Conservation (phyloP, 1,140 invertebrate genomes). For the Leptopilina boulardi region DNA sequence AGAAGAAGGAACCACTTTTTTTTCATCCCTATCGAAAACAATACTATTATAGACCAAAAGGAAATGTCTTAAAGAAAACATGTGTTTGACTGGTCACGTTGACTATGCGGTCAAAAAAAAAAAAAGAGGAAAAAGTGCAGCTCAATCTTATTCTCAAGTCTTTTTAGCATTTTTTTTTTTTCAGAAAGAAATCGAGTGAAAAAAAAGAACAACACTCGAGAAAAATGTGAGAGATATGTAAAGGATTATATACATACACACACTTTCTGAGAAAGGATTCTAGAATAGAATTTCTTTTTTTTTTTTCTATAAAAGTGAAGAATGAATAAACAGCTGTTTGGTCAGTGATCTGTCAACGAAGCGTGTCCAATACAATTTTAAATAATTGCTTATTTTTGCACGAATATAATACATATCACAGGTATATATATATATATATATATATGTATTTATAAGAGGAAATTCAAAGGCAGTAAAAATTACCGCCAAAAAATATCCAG, state of each 20-base stretch:
- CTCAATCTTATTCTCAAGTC: slow-evolving; percentile 11
- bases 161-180: background rate
- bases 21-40: background rate
- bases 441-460: too few relatives aligned
- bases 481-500: background rate
- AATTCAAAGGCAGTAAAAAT: background rate
- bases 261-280: slow-evolving; percentile 16
- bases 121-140: background rate
- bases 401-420: background rate
- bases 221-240: slow-evolving; percentile 18
- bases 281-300: slow-evolving; percentile 5
- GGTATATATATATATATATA: background rate
- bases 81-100: background rate
- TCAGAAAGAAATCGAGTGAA: background rate
- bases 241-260: background rate
- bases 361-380: slow-evolving; percentile 10
- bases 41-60: background rate
- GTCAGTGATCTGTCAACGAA: slow-evolving; percentile 23
- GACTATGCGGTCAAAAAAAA: background rate
- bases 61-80: slow-evolving; percentile 17
- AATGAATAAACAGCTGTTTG: slow-evolving; percentile 18
- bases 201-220: slow-evolving; percentile 29
- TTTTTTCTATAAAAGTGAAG: background rate
- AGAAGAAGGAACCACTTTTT: background rate
- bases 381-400: slow-evolving; percentile 21